These are phyloP conservation scores for Terebella lapidaria DNA, from an alignment of 2,888 invertebrate species.

Conservation along the genomic window DNA sequence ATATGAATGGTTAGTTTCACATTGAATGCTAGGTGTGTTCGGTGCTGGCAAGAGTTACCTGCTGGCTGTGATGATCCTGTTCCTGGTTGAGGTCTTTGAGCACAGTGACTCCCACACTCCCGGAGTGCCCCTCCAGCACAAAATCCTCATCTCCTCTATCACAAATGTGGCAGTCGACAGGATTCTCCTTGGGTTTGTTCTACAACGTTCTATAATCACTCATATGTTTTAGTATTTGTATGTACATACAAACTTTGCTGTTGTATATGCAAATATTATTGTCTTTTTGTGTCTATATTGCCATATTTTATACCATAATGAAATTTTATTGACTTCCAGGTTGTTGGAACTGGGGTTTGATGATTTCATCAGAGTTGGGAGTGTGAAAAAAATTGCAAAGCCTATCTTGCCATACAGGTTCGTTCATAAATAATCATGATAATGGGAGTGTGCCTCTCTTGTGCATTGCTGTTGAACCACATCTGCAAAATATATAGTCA, in stretches of 20 bases:
- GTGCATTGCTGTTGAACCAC: too few species aligned
- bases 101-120: constrained; percentile 25
- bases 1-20: too few species aligned
- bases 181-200: constrained; percentile 15
- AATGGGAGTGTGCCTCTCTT: too few species aligned
- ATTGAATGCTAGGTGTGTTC: constrained; percentile 46
- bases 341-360: constrained; percentile 38
- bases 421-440: too few species aligned
- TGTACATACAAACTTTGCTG: too few species aligned
- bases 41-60: constrained; percentile 46
- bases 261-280: too few species aligned
- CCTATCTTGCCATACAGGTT: constrained; percentile 44
- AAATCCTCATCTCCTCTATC: constrained; percentile 41
- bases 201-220: too few species aligned
- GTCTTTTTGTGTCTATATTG: too few species aligned
- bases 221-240: too few species aligned
- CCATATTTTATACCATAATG: too few species aligned
- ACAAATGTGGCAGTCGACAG: constrained; percentile 46
- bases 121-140: constrained; percentile 30
- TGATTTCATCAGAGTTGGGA: constrained; percentile 44
- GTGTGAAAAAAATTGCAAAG: constrained; percentile 44
- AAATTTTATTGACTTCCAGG: too few species aligned
- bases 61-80: constrained; percentile 38
- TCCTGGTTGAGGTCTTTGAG: constrained; percentile 35
- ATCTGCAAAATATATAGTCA: too few species aligned